A percentile compares a stretch with the other conserved stretches of the same genome.
These are phyloP conservation scores for Pectinophora gossypiella DNA, from an alignment of 1,140 invertebrate species.

Conservation along the genomic window DNA sequence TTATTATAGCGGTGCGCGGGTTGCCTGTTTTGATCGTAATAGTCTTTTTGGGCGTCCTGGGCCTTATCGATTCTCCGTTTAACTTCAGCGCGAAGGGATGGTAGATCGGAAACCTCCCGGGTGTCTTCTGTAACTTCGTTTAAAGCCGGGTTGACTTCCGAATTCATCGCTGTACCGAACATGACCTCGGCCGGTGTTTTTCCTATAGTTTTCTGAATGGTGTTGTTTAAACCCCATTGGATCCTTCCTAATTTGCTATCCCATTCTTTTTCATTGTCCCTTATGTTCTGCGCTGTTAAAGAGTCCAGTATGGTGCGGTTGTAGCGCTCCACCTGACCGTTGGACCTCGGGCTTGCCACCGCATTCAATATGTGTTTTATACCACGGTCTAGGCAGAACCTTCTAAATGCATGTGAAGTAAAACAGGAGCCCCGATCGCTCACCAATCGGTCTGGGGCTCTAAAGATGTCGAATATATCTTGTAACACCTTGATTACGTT, in stretches of 20 bases:
- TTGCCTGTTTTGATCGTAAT: constrained; percentile 5
- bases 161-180: not conserved
- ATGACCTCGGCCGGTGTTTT: not conserved
- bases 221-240: not conserved
- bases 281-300: not conserved
- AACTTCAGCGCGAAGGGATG: not conserved
- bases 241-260: not conserved
- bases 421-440: not conserved
- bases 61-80: constrained; percentile 4
- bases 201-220: not conserved
- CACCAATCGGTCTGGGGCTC: not conserved
- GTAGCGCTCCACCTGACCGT: not conserved
- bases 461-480: not conserved
- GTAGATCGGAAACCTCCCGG: not conserved
- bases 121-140: not conserved
- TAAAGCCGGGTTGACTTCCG: not conserved
- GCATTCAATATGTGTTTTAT: not conserved
- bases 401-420: not conserved
- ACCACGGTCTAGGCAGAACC: not conserved
- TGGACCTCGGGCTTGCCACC: not conserved
- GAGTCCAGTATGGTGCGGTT: not conserved
- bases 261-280: not conserved
- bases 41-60: constrained; percentile 5
- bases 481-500: not conserved
- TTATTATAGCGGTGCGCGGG: constrained; percentile 10